phyloP scores from a whole-genome alignment of 2,888 invertebrate species.

The Drosophila macrothrix region DNA sequence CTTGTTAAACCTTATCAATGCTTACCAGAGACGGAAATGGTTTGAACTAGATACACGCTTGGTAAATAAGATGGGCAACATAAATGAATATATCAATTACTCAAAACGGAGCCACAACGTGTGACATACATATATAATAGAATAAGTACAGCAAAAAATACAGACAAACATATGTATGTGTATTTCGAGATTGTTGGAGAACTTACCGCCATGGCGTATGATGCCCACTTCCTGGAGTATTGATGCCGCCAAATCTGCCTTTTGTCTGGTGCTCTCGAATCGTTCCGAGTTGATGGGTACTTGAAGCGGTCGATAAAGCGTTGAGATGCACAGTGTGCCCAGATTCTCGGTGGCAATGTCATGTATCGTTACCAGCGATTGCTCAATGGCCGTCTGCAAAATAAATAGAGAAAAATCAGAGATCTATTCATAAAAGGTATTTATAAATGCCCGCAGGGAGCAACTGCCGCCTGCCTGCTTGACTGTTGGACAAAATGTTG shows the following conservation, averaged over 20 bases:
- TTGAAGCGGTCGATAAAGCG: constrained; percentile 89
- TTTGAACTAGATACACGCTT: constrained; percentile 12
- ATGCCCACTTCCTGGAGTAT: constrained; percentile 91
- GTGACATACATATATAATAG: constrained; percentile 8
- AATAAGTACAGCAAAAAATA: neutral
- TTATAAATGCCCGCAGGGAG: constrained; percentile 31
- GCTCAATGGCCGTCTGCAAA: constrained; percentile 86
- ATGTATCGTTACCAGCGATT: constrained; percentile 90
- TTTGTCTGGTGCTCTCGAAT: constrained; percentile 91
- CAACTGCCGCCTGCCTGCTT: neutral
- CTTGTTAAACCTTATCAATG: neutral
- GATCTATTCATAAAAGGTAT: constrained; percentile 34
- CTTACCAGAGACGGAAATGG: constrained; percentile 12
- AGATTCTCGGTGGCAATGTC: constrained; percentile 90
- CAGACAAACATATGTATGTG: neutral
- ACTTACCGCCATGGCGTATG: constrained; percentile 87
- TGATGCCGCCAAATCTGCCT: constrained; percentile 92
- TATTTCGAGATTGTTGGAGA: constrained; percentile 7
- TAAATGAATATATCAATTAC: constrained; percentile 58
- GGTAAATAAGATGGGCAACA: constrained; percentile 27
- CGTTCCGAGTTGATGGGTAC: constrained; percentile 89
- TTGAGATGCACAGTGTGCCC: constrained; percentile 90
- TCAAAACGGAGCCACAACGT: neutral
- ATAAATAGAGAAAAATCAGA: neutral
- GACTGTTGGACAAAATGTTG: constrained; percentile 19